phyloP scores from a whole-genome alignment of 2,797 vertebrate genomes.

The Hemibagrus guttatus region DNA sequence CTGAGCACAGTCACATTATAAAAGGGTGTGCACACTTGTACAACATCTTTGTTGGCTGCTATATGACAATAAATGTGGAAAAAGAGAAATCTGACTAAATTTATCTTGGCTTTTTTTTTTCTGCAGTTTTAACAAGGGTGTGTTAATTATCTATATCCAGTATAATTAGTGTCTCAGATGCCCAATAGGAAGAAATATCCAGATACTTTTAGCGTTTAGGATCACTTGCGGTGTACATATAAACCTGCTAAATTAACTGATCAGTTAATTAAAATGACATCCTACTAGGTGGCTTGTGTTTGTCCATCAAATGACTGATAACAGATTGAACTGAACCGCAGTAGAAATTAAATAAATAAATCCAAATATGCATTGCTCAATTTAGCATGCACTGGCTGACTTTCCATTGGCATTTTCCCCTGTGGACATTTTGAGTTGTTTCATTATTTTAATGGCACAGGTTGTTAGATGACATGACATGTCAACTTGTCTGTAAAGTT shows the following conservation, averaged over 20 bases:
- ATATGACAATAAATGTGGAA: not conserved
- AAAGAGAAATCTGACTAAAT: not conserved
- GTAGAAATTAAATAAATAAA: not conserved
- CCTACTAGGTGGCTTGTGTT: not conserved
- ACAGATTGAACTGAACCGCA: not conserved
- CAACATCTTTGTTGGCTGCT: not conserved
- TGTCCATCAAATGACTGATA: not conserved
- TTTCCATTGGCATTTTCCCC: not conserved
- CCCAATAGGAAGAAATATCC: not conserved
- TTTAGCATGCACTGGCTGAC: not conserved
- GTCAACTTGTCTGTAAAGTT: not conserved
- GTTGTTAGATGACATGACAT: not conserved
- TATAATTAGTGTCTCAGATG: not conserved
- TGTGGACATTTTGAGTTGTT: not conserved
- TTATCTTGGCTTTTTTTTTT: not conserved
- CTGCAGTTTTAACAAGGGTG: not conserved
- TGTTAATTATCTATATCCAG: not conserved
- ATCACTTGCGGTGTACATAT: not conserved
- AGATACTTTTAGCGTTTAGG: not conserved
- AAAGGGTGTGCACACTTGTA: not conserved
- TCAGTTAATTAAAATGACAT: not conserved
- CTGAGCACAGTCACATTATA: not conserved
- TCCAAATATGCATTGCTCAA: not conserved
- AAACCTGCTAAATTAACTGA: not conserved
- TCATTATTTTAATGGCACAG: slow-evolving; percentile 1